These are phyloP conservation scores for Camponotus fellah DNA, from an alignment of 2,888 invertebrate genomes.

Conservation along the genomic window DNA sequence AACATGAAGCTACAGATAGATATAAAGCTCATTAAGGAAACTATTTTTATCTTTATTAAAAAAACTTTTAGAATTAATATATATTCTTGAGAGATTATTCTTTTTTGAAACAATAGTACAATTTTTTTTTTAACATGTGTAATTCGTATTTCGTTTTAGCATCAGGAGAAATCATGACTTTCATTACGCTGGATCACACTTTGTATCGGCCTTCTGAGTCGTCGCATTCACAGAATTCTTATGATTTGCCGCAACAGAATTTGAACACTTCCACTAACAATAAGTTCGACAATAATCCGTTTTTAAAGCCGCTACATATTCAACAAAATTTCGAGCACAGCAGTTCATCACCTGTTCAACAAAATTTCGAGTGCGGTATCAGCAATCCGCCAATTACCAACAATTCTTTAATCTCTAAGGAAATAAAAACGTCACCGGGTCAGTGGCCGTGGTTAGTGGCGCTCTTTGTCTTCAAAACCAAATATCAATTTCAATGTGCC, in stretches of 20 bases:
- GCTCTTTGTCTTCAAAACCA: conserved; percentile 87
- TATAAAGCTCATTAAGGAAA: background rate
- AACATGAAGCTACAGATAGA: background rate
- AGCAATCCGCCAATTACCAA: conserved; percentile 22
- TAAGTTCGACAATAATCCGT: background rate
- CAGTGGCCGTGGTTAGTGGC: conserved; percentile 91
- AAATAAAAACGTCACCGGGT: conserved; percentile 81
- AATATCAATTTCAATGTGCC: conserved; percentile 83
- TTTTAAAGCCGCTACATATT: background rate
- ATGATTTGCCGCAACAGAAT: too few species aligned
- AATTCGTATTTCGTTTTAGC: conserved; percentile 67
- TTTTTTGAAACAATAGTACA: too few species aligned
- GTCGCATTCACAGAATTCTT: background rate
- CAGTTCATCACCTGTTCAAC: too few species aligned
- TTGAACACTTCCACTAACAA: background rate
- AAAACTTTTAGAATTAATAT: background rate
- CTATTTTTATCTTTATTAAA: background rate
- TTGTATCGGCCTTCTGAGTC: conserved; percentile 79
- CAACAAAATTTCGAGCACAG: background rate
- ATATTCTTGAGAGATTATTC: too few species aligned
- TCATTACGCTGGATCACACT: conserved; percentile 83
- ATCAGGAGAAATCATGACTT: conserved; percentile 79
- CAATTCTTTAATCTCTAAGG: conserved; percentile 79
- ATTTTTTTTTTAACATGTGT: too few species aligned
- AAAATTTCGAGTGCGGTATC: conserved; percentile 68